Evolutionary conservation across 1,140 invertebrate species (phyloP), one percentile per base, ranked within the genome.

Genomic region (Caenorhabditis briggsae): DNA sequence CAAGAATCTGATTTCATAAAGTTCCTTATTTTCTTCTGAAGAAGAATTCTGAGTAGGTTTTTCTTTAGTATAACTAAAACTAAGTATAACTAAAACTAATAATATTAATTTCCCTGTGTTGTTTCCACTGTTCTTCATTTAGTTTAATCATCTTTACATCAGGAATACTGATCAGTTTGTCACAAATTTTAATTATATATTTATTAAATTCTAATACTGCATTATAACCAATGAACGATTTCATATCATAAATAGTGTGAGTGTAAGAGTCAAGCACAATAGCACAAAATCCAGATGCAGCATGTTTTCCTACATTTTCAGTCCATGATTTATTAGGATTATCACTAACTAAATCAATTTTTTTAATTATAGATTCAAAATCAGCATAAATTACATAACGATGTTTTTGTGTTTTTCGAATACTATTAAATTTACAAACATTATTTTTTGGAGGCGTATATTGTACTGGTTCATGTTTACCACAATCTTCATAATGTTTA

Each of bases 1-100:
- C 59, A 86, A 86, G 85, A 88, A 88, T 88, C 87, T 88, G 7
- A 88, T 85, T 89, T 87, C 86, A 87, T 88, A 87, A n/a, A n/a
- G n/a, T n/a, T n/a, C n/a, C n/a, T n/a, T n/a, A n/a, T n/a, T n/a
- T n/a, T n/a, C n/a, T n/a, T n/a, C n/a, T n/a, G n/a, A n/a, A n/a
- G n/a, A n/a, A n/a, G n/a, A n/a, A n/a, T n/a, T n/a, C n/a, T n/a
- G n/a, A n/a, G n/a, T n/a, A n/a, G n/a, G n/a, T n/a, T 23, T 55
- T 33, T 86, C 20, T 5, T 20, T 33, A 12, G 56, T 18, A 64
- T 84, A 88, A 50, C 78, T 65, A 23, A 88, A 89, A 74, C 86
- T 83, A 18, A 89, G n/a, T 88, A 84, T 58, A 88, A 18, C 89
- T 88, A 46, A 89, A 88, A 64, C 11, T 88, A 84, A 89, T 88